Evolutionary conservation across 2,797 vertebrate species (phyloP).

Genomic region (Pachyuromys duprasi): DNA sequence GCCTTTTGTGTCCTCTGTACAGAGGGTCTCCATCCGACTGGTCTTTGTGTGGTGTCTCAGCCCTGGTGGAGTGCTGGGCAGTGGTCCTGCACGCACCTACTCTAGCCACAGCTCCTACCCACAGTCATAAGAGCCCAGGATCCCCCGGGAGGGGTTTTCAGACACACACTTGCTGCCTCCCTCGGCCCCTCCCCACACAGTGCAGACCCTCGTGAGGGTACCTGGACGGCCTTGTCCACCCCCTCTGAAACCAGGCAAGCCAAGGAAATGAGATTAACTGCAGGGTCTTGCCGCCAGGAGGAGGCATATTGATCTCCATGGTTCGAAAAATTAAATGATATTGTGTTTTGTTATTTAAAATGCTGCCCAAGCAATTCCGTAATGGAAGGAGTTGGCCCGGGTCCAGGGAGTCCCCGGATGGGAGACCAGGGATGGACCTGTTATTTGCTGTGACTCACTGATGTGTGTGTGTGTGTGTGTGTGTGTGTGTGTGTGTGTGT

Average conservation of each 20-base stretch:
- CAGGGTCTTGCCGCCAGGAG: conserved; percentile 84
- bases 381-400: conserved; percentile 82
- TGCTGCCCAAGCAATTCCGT: conserved; percentile 87
- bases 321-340: conserved; percentile 88
- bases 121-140: not conserved
- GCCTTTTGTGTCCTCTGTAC: not conserved
- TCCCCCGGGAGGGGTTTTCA: not conserved
- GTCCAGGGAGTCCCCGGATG: conserved; percentile 22
- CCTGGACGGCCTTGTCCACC: not conserved
- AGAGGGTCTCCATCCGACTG: not conserved
- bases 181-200: not conserved
- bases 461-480: not conserved
- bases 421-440: conserved; percentile 72
- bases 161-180: not conserved
- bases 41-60: not conserved
- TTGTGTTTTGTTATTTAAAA: conserved; percentile 87
- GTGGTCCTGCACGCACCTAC: too few species aligned
- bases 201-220: too few species aligned
- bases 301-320: conserved; percentile 88
- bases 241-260: not conserved
- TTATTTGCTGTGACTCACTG: conserved; percentile 85
- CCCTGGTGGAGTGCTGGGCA: not conserved
- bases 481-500: too few species aligned
- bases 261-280: conserved; percentile 84
- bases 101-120: not conserved